Evolutionary conservation across 2,888 invertebrate species (phyloP), one percentile per base, ranked within the genome.

Genomic region (Protophormia terraenovae): DNA sequence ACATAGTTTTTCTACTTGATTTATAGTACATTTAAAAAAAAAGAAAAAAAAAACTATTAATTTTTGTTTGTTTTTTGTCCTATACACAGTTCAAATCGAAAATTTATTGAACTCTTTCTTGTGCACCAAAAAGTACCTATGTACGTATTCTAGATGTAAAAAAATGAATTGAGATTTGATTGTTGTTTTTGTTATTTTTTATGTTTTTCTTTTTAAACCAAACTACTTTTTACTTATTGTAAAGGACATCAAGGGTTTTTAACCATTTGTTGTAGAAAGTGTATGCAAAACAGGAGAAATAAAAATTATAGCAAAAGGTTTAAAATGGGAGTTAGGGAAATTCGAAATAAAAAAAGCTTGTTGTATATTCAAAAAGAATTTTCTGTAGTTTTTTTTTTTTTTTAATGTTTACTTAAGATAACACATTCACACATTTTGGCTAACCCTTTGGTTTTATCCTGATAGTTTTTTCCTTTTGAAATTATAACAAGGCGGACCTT

Each of bases 91-190:
- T 78, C 35, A 58, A 81, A 81, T 75, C 27, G 38, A 73, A 75
- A 50, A 81, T 81, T 81, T 80, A 80, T 80, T 80, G 80, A 73
- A 73, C 72, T 72, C 47, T 45, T 58, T 55, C 14, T 66, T 16
- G 12, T 80, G 35, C 32, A 45, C 38, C n/a, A 8, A n/a, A n/a
- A 24, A 60, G 27, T 45, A 16, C 45, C 64, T 41, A 35, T 35
- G 29, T 72, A 45, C 55, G 27, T 73, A 47, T 2, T 55, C 64
- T 58, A 27, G 73, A 75, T 67, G 35, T 19, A 55, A 66, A 47
- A 41, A 24, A 45, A 8, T 14, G 41, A 80, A 73, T 72, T 19
- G 50, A 53, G 60, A 78, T 71, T 79, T 53, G 41, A 47, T 72
- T 72, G 16, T 64, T 53, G 19, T 38, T 60, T 27, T 19, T 76